Conservation (phyloP, 2,797 vertebrate species). For the Ispidina lecontei region DNA sequence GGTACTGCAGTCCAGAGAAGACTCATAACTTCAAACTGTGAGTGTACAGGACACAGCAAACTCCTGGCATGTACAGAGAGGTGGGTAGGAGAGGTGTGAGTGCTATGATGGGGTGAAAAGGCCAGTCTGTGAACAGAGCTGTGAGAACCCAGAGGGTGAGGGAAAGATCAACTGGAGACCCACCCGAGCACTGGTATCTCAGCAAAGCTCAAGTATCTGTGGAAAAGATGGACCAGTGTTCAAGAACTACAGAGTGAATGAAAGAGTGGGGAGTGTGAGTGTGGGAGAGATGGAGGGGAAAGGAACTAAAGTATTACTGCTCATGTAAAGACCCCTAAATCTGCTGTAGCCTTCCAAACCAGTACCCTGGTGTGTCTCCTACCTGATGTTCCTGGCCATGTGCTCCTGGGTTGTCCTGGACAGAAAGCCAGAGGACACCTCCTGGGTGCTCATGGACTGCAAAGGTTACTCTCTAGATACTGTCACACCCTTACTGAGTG, state of each 20-base stretch:
- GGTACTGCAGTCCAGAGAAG: background rate
- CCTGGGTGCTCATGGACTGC: background rate
- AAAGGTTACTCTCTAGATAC: background rate
- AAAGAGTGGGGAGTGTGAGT: background rate
- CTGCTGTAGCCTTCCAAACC: background rate
- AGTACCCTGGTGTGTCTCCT: background rate
- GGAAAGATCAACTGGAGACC: background rate
- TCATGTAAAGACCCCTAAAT: background rate
- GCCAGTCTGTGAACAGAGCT: background rate
- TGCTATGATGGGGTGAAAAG: background rate
- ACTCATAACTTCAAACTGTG: background rate
- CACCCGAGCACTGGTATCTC: accelerated
- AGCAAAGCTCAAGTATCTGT: background rate
- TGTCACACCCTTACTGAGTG: background rate
- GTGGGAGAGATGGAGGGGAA: background rate
- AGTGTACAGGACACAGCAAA: background rate
- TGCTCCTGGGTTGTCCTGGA: background rate
- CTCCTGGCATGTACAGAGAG: accelerated
- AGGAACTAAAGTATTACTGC: background rate
- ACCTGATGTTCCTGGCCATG: background rate
- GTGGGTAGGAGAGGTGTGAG: background rate
- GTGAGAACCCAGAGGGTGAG: background rate
- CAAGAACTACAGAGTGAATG: background rate
- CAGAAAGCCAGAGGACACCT: background rate
- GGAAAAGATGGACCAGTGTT: background rate